phyloP scores from a whole-genome alignment of 2,888 invertebrate genomes.

The Megaustenia siamemsis region DNA sequence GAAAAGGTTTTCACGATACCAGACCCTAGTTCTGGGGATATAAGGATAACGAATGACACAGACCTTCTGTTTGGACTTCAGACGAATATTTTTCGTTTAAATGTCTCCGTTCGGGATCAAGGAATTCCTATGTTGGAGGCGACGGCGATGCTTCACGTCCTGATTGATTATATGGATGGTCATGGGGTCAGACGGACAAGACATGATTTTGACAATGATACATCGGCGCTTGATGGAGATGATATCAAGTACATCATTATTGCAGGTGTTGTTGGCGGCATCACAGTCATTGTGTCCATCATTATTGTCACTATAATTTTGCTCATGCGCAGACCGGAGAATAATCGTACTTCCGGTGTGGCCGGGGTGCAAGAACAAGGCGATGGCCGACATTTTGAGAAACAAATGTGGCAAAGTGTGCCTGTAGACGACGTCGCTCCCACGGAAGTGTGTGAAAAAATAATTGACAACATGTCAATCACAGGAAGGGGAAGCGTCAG shows the following conservation, averaged over 20 bases:
- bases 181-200: slow-evolving; percentile 20
- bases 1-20: slow-evolving; percentile 60
- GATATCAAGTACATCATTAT: slow-evolving; percentile 61
- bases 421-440: slow-evolving; percentile 59
- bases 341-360: slow-evolving; percentile 48
- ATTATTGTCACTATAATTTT: slow-evolving; percentile 61
- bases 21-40: slow-evolving; percentile 61
- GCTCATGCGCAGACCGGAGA: slow-evolving; percentile 54
- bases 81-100: slow-evolving; percentile 58
- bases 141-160: slow-evolving; percentile 59
- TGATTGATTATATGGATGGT: slow-evolving; percentile 54
- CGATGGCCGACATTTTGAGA: slow-evolving; percentile 59
- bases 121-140: slow-evolving; percentile 64
- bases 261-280: slow-evolving; percentile 60
- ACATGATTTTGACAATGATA: slow-evolving; percentile 1
- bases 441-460: slow-evolving; percentile 53
- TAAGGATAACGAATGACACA: slow-evolving; percentile 58
- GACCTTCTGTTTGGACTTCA: slow-evolving; percentile 28
- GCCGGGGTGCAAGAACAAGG: slow-evolving; percentile 61
- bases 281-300: slow-evolving; percentile 60
- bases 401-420: slow-evolving; percentile 62
- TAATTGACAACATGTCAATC: slow-evolving; percentile 27
- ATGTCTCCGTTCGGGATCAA: slow-evolving; percentile 67
- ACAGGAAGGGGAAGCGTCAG: slow-evolving; percentile 23
- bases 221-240: slow-evolving; percentile 47